Base-by-base conservation (phyloP, 2,797 vertebrate genomes). In the Malacoraja senta region DNA sequence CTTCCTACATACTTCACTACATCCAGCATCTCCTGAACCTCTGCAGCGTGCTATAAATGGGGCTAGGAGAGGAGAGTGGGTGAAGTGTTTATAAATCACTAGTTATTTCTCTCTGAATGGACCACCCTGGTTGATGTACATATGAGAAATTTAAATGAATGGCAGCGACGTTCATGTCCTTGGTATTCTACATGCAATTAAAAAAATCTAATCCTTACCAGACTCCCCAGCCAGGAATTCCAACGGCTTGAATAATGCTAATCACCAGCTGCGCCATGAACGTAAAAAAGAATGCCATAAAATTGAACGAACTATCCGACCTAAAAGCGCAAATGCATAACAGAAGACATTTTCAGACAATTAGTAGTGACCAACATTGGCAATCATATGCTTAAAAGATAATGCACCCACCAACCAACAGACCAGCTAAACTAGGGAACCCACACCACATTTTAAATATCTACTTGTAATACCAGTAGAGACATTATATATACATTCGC, bases 261-360 rank as follows among this genome's bases (percentile, higher is more conserved):
- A 99, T 98, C 94, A 98, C 97, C 94, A 99, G 95, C 96, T 99
- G 99, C 29, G 98, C 98, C 98, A 98, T 98, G 96, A 99, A 99
- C 83, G 98, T 97, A 95, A 99, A 99, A 96, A 99, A 99, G 96
- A 99, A 99, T 0, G 97, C 96, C 98, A 99, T 99, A 96, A 98
- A 99, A 95, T 98, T 99, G 96, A 99, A 99, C 93, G 99, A 99
- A 94, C 99, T 99, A 97, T 99, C 99, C 63, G 96, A 97, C 97
- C 98, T 99, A 94, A 53, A 38, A 53, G 58, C 24, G 15, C 26
- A 35, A 80, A 44, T 8, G 65, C n/a, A 93, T 24, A 13, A 74
- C 71, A 92, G 24, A 53, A 76, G 71, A 58, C 24, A 92, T 74
- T 76, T 76, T 92, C 44, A 92, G 26, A 53, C 15, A 65, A 63